These are phyloP conservation scores for Latrodectus geometricus DNA, from an alignment of 1,140 invertebrate species.

Conservation along the genomic window DNA sequence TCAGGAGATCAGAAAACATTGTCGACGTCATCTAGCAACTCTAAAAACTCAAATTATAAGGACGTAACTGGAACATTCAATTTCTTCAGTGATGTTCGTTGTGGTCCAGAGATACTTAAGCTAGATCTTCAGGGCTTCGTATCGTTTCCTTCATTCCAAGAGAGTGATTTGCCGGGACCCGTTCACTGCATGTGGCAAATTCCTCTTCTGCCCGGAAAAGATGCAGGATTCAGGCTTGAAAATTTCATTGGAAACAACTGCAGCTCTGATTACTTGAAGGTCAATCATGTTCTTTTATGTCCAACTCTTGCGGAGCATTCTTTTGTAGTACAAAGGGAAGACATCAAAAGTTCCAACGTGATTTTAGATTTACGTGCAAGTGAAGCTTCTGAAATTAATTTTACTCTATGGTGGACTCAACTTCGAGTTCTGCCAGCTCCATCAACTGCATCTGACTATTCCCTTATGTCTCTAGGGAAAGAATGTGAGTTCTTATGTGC, in stretches of 20 bases:
- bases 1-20: slow-evolving; percentile 7
- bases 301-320: slow-evolving; percentile 53
- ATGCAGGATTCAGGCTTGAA: slow-evolving; percentile 62
- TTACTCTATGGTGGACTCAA: slow-evolving; percentile 64
- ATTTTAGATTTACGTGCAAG: slow-evolving; percentile 60
- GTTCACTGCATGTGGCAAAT: slow-evolving; percentile 63
- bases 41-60: slow-evolving; percentile 28
- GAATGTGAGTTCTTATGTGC: slow-evolving; percentile 86
- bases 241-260: slow-evolving; percentile 62
- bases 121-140: slow-evolving; percentile 63
- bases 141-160: slow-evolving; percentile 56
- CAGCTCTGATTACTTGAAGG: slow-evolving; percentile 58
- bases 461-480: slow-evolving; percentile 62
- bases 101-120: slow-evolving; percentile 61
- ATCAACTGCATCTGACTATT: slow-evolving; percentile 59
- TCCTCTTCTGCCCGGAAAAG: slow-evolving; percentile 61
- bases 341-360: slow-evolving; percentile 53
- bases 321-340: slow-evolving; percentile 55
- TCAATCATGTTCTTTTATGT: slow-evolving; percentile 61
- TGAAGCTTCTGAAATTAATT: slow-evolving; percentile 58
- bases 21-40: not conserved
- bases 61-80: slow-evolving; percentile 40
- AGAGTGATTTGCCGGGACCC: slow-evolving; percentile 33
- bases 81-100: slow-evolving; percentile 61
- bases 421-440: slow-evolving; percentile 62